Evolutionary conservation across 2,888 invertebrate species (phyloP).

Genomic region (Oegoconia quadripuncta): DNA sequence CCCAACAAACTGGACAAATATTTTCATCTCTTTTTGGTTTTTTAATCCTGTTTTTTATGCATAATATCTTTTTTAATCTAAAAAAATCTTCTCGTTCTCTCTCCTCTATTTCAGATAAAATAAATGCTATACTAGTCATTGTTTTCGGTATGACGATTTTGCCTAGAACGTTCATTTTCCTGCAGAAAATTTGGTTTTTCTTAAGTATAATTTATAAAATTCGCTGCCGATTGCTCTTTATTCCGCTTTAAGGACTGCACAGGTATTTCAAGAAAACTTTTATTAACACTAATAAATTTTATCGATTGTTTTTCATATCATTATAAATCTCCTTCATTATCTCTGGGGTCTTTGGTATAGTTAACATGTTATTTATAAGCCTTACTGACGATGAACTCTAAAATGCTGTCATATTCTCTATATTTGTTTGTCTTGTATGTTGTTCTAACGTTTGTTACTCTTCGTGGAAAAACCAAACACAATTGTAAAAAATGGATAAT

Average conservation of each 20-base stretch:
- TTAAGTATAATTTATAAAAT: slow-evolving; percentile 1
- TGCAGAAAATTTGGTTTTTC: slow-evolving; percentile 17
- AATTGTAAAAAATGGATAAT: too few species aligned
- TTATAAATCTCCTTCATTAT: too few species aligned
- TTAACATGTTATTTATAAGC: slow-evolving; percentile 10
- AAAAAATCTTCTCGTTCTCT: slow-evolving; percentile 19
- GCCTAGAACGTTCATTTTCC: slow-evolving; percentile 15
- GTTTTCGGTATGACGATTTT: slow-evolving; percentile 14
- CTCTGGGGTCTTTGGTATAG: too few species aligned
- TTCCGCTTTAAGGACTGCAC: slow-evolving; percentile 36
- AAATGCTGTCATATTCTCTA: background rate
- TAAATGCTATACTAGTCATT: slow-evolving; percentile 6
- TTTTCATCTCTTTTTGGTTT: slow-evolving; percentile 4
- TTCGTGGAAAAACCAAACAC: too few species aligned
- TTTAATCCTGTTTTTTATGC: background rate
- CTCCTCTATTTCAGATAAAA: slow-evolving; percentile 14
- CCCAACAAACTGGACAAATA: background rate
- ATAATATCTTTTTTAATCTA: slow-evolving; percentile 14
- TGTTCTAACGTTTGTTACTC: too few species aligned
- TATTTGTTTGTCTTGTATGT: too few species aligned
- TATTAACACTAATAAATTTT: too few species aligned
- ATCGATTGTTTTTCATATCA: too few species aligned
- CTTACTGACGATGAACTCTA: slow-evolving; percentile 34
- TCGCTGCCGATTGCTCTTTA: slow-evolving; percentile 27
- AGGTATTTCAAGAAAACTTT: too few species aligned